Evolutionary conservation across 2,888 invertebrate genomes (phyloP).

Genomic region (Monoplex corrugatus): DNA sequence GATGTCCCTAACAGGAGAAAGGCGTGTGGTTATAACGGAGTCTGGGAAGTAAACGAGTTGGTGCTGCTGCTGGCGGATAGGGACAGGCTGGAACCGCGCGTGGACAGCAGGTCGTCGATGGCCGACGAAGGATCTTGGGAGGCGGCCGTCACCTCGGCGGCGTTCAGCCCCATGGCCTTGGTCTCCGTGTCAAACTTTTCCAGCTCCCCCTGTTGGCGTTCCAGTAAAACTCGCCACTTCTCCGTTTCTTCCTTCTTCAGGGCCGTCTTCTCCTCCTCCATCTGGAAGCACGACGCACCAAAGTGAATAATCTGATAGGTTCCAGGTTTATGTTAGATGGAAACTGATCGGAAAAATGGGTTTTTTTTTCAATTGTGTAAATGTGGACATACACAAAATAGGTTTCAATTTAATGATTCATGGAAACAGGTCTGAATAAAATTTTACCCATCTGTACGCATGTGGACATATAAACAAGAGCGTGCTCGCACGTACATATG

Average conservation of each 20-base stretch:
- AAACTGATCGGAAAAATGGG: too few species aligned
- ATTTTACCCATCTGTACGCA: too few species aligned
- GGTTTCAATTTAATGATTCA: too few species aligned
- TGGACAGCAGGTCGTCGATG: conserved; percentile 93
- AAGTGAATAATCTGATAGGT: too few species aligned
- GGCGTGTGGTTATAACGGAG: conserved; percentile 59
- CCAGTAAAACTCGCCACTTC: conserved; percentile 92
- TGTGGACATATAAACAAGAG: too few species aligned
- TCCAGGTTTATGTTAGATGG: too few species aligned
- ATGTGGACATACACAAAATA: too few species aligned
- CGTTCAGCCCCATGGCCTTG: conserved; percentile 94
- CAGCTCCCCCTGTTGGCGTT: conserved; percentile 93
- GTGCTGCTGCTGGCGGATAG: conserved; percentile 88
- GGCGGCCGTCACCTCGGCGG: conserved; percentile 94
- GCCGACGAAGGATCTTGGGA: conserved; percentile 93
- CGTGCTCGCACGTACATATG: too few species aligned
- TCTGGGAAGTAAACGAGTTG: conserved; percentile 72
- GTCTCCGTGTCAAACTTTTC: conserved; percentile 98
- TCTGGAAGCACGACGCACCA: conserved; percentile 83
- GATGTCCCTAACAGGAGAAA: neutral
- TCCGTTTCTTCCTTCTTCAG: conserved; percentile 95
- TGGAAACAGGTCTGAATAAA: too few species aligned
- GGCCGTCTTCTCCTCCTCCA: conserved; percentile 95
- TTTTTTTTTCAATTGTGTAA: too few species aligned
- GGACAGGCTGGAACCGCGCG: conserved; percentile 95